Conservation (phyloP, 2,888 invertebrate genomes). For the Lysandra coridon region DNA sequence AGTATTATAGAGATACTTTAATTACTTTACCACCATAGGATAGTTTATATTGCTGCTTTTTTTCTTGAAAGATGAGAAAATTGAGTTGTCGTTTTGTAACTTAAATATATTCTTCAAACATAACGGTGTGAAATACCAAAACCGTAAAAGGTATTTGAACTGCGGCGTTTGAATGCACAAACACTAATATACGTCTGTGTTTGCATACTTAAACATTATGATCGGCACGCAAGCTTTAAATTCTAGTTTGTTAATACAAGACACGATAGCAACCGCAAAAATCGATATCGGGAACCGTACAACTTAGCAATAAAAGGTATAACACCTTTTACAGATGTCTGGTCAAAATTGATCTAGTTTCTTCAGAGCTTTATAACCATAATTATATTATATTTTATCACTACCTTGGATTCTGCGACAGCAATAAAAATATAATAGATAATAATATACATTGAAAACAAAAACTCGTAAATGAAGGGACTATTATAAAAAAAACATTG, state of each 20-base stretch:
- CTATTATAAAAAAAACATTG: not conserved
- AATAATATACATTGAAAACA: not conserved
- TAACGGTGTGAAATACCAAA: not conserved
- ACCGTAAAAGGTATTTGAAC: constrained; percentile 3
- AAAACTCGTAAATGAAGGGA: not conserved
- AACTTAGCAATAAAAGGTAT: too few relatives aligned
- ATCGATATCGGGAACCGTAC: not conserved
- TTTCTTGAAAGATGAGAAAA: too few relatives aligned
- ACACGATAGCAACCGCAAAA: not conserved
- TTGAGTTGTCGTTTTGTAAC: not conserved
- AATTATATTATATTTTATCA: too few relatives aligned
- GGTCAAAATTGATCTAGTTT: too few relatives aligned
- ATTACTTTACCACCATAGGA: too few relatives aligned
- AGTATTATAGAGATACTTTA: too few relatives aligned
- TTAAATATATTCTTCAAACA: not conserved
- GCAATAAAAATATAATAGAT: too few relatives aligned
- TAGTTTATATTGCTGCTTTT: too few relatives aligned
- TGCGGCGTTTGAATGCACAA: not conserved
- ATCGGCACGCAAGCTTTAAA: not conserved
- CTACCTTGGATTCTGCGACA: too few relatives aligned
- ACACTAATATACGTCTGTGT: not conserved
- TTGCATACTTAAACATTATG: not conserved
- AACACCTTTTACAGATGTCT: too few relatives aligned
- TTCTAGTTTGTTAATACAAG: not conserved
- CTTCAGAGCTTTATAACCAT: too few relatives aligned